Conservation (phyloP, 2,888 invertebrate genomes). For the Parnassius mnemosyne region DNA sequence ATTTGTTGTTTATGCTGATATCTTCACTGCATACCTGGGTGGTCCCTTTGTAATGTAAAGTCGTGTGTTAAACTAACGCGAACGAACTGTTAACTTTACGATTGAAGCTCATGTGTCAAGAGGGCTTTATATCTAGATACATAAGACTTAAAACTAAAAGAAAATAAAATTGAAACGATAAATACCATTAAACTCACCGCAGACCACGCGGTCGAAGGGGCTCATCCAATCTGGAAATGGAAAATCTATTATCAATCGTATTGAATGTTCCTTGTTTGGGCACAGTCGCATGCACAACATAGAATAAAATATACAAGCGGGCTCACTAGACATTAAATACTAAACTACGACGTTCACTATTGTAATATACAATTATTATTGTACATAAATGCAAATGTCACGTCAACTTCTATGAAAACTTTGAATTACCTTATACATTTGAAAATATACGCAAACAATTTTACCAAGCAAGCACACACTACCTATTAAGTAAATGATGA, state of each 20-base stretch:
- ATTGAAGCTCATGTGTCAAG: constrained; percentile 23
- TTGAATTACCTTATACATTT: too few species aligned
- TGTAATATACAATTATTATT: too few species aligned
- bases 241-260: constrained; percentile 82
- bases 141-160: constrained; percentile 76
- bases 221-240: constrained; percentile 95
- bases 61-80: constrained; percentile 10
- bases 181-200: constrained; percentile 95
- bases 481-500: too few species aligned
- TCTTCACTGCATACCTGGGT: constrained; percentile 22
- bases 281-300: constrained; percentile 58
- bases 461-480: too few species aligned
- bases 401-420: too few species aligned
- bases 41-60: constrained; percentile 22
- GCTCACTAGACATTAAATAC: background rate
- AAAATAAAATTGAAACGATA: constrained; percentile 83
- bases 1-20: constrained; percentile 22
- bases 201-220: constrained; percentile 96
- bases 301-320: constrained; percentile 6
- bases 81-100: constrained; percentile 13
- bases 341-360: too few species aligned
- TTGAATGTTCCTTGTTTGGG: constrained; percentile 71
- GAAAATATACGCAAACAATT: too few species aligned
- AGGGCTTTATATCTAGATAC: constrained; percentile 36
- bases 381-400: too few species aligned